Percentiles rank a stretch among this genome's conserved stretches.
Evolutionary conservation across 2,888 invertebrate genomes (phyloP).

Genomic region (Acleris cristana): DNA sequence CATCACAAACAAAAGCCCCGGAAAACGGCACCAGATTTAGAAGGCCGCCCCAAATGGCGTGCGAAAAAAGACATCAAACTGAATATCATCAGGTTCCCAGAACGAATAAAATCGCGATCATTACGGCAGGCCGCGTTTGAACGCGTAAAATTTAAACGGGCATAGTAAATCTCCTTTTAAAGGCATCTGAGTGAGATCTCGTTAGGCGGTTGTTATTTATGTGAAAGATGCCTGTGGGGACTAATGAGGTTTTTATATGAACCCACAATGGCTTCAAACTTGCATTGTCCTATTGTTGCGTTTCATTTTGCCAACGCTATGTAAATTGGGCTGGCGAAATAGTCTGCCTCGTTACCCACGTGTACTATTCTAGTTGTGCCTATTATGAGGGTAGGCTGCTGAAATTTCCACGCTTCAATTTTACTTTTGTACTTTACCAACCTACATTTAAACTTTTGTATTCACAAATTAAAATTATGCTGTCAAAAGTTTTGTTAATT

Average conservation of each 20-base stretch:
- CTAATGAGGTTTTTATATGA: slow-evolving; percentile 77
- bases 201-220: slow-evolving; percentile 64
- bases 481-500: slow-evolving; percentile 24
- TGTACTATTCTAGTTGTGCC: slow-evolving; percentile 56
- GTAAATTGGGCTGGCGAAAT: slow-evolving; percentile 74
- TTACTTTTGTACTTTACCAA: slow-evolving; percentile 15
- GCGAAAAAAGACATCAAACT: slow-evolving; percentile 32
- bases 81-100: slow-evolving; percentile 30
- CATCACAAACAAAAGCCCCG: slow-evolving; percentile 19
- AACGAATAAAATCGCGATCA: slow-evolving; percentile 35
- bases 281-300: slow-evolving; percentile 79
- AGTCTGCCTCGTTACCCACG: slow-evolving; percentile 66
- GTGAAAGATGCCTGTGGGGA: slow-evolving; percentile 67
- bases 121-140: slow-evolving; percentile 27
- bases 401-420: slow-evolving; percentile 1
- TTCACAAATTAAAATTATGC: slow-evolving; percentile 20
- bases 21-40: slow-evolving; percentile 18
- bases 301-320: slow-evolving; percentile 76
- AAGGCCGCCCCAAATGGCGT: slow-evolving; percentile 27
- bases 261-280: slow-evolving; percentile 72
- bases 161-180: slow-evolving; percentile 47
- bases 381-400: slow-evolving; percentile 24
- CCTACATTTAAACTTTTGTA: slow-evolving; percentile 25
- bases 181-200: slow-evolving; percentile 43
- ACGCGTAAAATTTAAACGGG: slow-evolving; percentile 49